Percentiles rank a stretch among this genome's conserved stretches.
Evolutionary conservation across 1,140 invertebrate species (phyloP).

Genomic region (Cylas formicarius): DNA sequence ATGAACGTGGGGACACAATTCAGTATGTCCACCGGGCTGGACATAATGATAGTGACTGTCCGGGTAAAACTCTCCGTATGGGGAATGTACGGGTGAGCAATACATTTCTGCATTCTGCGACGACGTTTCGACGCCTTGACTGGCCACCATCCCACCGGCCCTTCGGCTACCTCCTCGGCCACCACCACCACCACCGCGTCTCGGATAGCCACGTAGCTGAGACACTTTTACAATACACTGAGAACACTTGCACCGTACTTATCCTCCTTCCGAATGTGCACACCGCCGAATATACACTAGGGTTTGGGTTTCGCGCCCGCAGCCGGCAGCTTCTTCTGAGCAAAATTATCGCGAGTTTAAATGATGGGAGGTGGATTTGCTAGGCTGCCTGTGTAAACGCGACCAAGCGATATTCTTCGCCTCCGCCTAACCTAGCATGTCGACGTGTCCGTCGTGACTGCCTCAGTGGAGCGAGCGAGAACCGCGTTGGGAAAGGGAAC

Average conservation of each 20-base stretch:
- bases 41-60: conserved; percentile 33
- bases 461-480: no score
- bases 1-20: conserved; percentile 36
- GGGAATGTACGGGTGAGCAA: conserved; percentile 29
- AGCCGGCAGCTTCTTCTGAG: no score
- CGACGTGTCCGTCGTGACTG: no score
- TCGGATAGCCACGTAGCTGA: conserved; percentile 8
- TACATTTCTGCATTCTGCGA: conserved; percentile 38
- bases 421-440: no score
- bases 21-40: conserved; percentile 25
- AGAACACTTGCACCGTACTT: no score
- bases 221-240: conserved; percentile 16
- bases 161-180: conserved; percentile 21
- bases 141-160: conserved; percentile 38
- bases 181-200: no score
- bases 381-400: no score
- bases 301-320: conserved; percentile 5
- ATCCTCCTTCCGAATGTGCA: no score
- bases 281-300: conserved; percentile 3
- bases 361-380: no score
- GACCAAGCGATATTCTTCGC: no score
- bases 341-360: no score
- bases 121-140: conserved; percentile 35
- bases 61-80: conserved; percentile 39
- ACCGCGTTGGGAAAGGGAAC: no score